Base-by-base conservation (phyloP, 23 tunicate species). In the Aplidium turbinatum region DNA sequence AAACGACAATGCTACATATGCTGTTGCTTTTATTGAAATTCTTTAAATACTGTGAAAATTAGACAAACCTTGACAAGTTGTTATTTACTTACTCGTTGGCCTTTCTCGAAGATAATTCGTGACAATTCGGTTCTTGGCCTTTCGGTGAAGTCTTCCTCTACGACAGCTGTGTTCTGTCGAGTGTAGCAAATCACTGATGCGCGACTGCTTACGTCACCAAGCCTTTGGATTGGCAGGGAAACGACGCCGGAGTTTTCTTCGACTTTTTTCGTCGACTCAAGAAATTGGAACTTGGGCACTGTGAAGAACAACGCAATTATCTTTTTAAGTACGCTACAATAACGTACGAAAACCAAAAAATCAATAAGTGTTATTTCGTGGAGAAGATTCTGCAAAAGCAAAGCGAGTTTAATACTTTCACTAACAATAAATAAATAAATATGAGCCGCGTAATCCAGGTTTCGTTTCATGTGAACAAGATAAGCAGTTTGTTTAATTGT, bases 171-270 rank as follows among this genome's bases (percentile, higher is more conserved):
- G 75, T 58, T 70, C 27, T 87, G 92, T 58, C 90, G 80, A 27
- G 99, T 95, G 70, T 79, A 83, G 80, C 99, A 95, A 61, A 95
- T 88, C 51, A 95, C 96, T 29, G 96, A 89, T 0, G 99, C 78
- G 25, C 75, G 63, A 48, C 85, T 56, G 38, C 81, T 89, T 58
- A 81, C 61, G 85, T 95, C 99, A 68, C 99, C 99, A 26, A 65
- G 55, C 21, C 99, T 87, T 19, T 56, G 66, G n/a, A 95, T 57
- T 21, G 85, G 82, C 48, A 95, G 66, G 0, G 89, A 52, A 13
- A 89, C 83, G 57, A 83, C 47, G 6, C 87, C 84, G 51, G 66
- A 85, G 21, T 47, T 83, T 68, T 95, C 99, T 35, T 91, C 58
- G 16, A 91, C 92, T 66, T 73, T 72, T 1, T 67, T 83, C 0